Conservation (phyloP, 2,113 vertebrate genomes). For the Alosa alosa region DNA sequence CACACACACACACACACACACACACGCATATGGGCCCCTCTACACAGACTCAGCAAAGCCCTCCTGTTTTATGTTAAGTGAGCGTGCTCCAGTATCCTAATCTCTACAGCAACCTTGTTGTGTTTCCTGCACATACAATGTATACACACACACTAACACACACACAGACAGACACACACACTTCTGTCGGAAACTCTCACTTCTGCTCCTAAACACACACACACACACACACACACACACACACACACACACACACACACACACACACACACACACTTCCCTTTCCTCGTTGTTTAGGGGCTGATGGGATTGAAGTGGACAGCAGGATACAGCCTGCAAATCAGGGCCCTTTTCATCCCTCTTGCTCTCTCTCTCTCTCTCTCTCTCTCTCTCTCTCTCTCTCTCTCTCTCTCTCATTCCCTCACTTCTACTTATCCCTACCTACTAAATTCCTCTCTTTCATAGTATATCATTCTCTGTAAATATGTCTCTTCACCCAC, state of each 20-base stretch:
- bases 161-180: not conserved
- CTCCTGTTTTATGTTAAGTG: slow-evolving; percentile 19
- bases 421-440: not conserved
- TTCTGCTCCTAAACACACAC: not conserved
- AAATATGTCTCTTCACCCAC: not conserved
- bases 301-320: slow-evolving; percentile 31
- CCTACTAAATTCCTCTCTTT: not conserved
- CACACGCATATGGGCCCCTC: slow-evolving; percentile 43
- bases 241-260: not conserved
- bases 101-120: slow-evolving; percentile 11
- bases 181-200: too few relatives aligned
- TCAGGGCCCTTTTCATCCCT: not conserved
- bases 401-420: not conserved
- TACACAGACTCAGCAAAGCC: slow-evolving; percentile 4
- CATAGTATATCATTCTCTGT: not conserved
- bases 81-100: not conserved
- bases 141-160: not conserved
- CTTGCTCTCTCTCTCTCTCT: not conserved
- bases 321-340: slow-evolving; percentile 14
- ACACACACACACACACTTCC: not conserved
- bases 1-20: slow-evolving; percentile 25
- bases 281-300: not conserved
- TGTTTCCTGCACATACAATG: slow-evolving; percentile 14
- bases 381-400: not conserved
- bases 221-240: not conserved